These are phyloP conservation scores for Epiblema foenella DNA, from an alignment of 2,888 invertebrate genomes.

Conservation along the genomic window DNA sequence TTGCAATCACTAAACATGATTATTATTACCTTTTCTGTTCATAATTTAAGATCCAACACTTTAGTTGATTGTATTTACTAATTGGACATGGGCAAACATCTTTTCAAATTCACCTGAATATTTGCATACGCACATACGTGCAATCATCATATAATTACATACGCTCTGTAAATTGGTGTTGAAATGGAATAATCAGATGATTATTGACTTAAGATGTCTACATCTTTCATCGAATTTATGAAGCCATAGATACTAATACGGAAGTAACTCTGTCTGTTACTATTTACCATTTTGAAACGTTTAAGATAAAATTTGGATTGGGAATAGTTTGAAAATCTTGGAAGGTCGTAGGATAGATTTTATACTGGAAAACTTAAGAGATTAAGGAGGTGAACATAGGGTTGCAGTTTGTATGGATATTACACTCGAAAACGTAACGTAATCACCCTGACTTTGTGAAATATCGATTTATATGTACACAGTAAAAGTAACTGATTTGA, in stretches of 20 bases:
- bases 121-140: slow-evolving; percentile 10
- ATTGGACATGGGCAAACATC: slow-evolving; percentile 28
- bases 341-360: no score
- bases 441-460: no score
- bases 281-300: no score
- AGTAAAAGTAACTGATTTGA: no score
- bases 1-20: slow-evolving; percentile 4
- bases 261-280: no score
- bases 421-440: no score
- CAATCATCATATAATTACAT: slow-evolving; percentile 28
- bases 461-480: no score
- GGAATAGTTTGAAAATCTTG: no score
- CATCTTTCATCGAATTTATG: not conserved
- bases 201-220: not conserved
- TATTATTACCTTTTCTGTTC: not conserved
- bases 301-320: no score
- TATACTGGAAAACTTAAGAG: no score
- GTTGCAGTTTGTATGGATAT: no score
- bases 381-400: no score
- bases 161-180: slow-evolving; percentile 13
- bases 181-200: slow-evolving; percentile 27
- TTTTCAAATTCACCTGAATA: not conserved
- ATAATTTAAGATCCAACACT: not conserved
- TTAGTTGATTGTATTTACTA: slow-evolving; percentile 27
- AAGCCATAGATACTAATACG: not conserved